A percentile compares a stretch with the other conserved stretches of the same genome.
Evolutionary conservation across 2,113 vertebrate species (phyloP).

Genomic region (Phylloscopus trochilus): DNA sequence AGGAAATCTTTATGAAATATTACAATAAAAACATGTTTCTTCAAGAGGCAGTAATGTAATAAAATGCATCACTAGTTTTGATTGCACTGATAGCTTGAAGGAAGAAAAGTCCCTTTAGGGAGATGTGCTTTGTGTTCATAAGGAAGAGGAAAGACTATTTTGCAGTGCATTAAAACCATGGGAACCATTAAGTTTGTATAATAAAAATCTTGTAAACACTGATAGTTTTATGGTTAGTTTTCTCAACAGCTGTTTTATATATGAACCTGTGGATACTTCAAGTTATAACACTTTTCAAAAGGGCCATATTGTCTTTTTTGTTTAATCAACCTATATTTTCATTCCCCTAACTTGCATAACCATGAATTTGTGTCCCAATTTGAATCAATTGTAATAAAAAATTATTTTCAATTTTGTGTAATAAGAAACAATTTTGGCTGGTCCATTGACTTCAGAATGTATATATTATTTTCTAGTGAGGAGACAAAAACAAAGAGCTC

Average conservation of each 20-base stretch:
- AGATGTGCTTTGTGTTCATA: slow-evolving; percentile 14
- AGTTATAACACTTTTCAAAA: not conserved
- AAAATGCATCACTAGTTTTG: slow-evolving; percentile 62
- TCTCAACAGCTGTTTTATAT: slow-evolving; percentile 18
- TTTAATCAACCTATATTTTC: not conserved
- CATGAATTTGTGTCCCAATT: not conserved
- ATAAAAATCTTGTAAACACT: slow-evolving; percentile 53
- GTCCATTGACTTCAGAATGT: not conserved
- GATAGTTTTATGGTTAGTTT: slow-evolving; percentile 34
- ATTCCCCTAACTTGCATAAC: not conserved
- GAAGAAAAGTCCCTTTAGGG: not conserved
- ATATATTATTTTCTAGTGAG: not conserved
- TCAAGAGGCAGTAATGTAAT: slow-evolving; percentile 20
- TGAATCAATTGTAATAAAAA: not conserved
- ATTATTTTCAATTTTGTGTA: not conserved
- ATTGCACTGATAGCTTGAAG: slow-evolving; percentile 9
- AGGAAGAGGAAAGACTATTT: slow-evolving; percentile 7
- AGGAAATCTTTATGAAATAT: slow-evolving; percentile 44
- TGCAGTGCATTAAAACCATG: slow-evolving; percentile 7
- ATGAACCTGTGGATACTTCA: not conserved
- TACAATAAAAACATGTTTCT: slow-evolving; percentile 22
- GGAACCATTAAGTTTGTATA: slow-evolving; percentile 1
- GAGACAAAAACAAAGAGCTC: not conserved
- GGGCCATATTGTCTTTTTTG: not conserved
- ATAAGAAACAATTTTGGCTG: not conserved